Evolutionary conservation across 1,140 invertebrate species (phyloP).

Genomic region (Bombus huntii): DNA sequence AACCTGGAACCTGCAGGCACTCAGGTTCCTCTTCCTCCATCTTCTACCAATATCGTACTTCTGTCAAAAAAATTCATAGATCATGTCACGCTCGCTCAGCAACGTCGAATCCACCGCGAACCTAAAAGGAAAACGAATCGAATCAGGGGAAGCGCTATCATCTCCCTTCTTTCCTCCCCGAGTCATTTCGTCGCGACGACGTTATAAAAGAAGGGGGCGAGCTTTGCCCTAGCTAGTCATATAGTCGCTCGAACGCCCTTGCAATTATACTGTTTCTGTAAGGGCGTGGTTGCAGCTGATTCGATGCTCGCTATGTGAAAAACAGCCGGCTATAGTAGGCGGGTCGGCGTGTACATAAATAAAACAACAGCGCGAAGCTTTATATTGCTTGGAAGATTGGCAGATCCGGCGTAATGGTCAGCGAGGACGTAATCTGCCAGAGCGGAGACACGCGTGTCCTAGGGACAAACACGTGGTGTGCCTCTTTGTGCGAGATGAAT

Average conservation of each 20-base stretch:
- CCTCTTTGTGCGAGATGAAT: constrained; percentile 31
- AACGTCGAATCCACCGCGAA: neutral
- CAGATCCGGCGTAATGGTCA: constrained; percentile 57
- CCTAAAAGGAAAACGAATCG: neutral
- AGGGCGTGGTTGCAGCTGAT: constrained; percentile 77
- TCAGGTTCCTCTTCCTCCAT: no score
- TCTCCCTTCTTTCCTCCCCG: neutral
- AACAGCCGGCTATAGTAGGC: neutral
- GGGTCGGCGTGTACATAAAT: constrained; percentile 66
- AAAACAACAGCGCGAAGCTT: constrained; percentile 56
- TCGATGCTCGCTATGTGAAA: constrained; percentile 37
- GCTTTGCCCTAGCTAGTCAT: constrained; percentile 11
- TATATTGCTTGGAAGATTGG: constrained; percentile 71
- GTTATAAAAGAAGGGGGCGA: constrained; percentile 70
- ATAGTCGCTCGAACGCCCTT: constrained; percentile 72
- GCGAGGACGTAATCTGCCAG: neutral
- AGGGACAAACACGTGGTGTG: neutral
- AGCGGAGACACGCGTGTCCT: neutral
- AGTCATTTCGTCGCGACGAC: constrained; percentile 73
- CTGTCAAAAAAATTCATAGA: neutral
- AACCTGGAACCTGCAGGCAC: neutral
- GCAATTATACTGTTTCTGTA: constrained; percentile 80
- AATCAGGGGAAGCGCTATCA: neutral
- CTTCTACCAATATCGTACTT: neutral
- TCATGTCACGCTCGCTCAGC: neutral